Base-by-base conservation (phyloP, 2,888 invertebrate genomes). In the Hipparchia semele region DNA sequence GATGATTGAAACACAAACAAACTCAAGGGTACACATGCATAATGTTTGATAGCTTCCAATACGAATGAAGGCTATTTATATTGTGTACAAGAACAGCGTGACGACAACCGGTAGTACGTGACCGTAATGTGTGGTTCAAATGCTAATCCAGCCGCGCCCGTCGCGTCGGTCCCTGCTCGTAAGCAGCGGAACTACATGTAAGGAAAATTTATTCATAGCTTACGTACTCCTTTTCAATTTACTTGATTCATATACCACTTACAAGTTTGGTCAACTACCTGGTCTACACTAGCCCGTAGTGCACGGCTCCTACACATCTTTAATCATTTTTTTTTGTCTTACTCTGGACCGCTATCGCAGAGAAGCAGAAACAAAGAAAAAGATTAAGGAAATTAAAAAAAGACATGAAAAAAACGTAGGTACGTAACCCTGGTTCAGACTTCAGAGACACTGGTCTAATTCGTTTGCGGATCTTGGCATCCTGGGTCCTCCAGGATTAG, bases 51-150 rank as follows among this genome's bases (percentile, higher is more conserved):
- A 65, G 49, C 33, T 49, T 61, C 65, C 58, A 60, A 65, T 56
- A 56, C 23, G 23, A 61, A 66, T 56, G 66, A 33, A 60, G 67
- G 62, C 53, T 68, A 67, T 66, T 56, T 53, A 68, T 45, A 68
- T 70, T 66, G 12, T 56, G 64, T 70, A 70, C 65, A 65, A 53
- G 66, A 59, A 70, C 54, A 70, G 54, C 67, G 71, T 71, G 72
- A 76, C 68, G 72, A 70, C 51, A 64, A 70, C 78, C 73, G 76
- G 70, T 65, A 66, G 75, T 82, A 84, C 85, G 85, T 86, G 86
- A 82, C 80, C 77, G 77, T 78, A 80, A 80, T 83, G 74, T 76
- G 12, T 79, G 56, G 62, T 45, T 68, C 58, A 68, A 62, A 72
- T 68, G 65, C 45, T 68, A 70, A 72, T 67, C 61, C 68, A 6